phyloP scores from a whole-genome alignment of 1,140 invertebrate species.

The Leptopilina clavipes region DNA sequence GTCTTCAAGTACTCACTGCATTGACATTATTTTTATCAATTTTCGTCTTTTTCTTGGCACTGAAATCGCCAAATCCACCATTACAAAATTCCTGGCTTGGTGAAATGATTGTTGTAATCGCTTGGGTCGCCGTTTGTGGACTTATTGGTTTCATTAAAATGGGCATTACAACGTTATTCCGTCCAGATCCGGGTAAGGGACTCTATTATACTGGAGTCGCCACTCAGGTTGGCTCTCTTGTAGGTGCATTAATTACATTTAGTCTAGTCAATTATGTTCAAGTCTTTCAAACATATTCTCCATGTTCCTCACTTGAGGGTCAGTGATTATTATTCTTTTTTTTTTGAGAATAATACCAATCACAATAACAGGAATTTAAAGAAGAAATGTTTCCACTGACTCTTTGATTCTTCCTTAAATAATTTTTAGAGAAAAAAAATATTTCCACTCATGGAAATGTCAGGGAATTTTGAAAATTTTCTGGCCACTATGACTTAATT shows the following conservation, averaged over 20 bases:
- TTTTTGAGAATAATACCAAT: no score
- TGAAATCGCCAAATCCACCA: slow-evolving; percentile 84
- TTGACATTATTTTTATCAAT: slow-evolving; percentile 76
- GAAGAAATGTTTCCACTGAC: no score
- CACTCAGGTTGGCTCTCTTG: slow-evolving; percentile 87
- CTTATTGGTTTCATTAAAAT: slow-evolving; percentile 88
- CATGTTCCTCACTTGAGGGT: slow-evolving; percentile 51
- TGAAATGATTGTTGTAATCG: slow-evolving; percentile 78
- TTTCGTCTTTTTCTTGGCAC: slow-evolving; percentile 83
- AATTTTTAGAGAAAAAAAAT: no score
- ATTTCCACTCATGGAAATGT: no score
- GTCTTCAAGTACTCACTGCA: slow-evolving; percentile 76
- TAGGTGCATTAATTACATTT: slow-evolving; percentile 86
- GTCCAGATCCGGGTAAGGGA: slow-evolving; percentile 73
- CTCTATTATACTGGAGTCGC: slow-evolving; percentile 85
- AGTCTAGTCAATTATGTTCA: slow-evolving; percentile 82
- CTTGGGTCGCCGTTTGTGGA: slow-evolving; percentile 82
- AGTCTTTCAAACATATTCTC: slow-evolving; percentile 76
- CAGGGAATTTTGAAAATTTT: no score
- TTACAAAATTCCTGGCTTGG: slow-evolving; percentile 78
- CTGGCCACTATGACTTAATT: no score
- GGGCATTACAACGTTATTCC: slow-evolving; percentile 84
- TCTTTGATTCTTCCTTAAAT: no score
- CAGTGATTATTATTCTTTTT: slow-evolving; percentile 41
- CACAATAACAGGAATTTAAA: no score